Evolutionary conservation across 2,113 vertebrate genomes (phyloP).

Genomic region (Pelecanus crispus): DNA sequence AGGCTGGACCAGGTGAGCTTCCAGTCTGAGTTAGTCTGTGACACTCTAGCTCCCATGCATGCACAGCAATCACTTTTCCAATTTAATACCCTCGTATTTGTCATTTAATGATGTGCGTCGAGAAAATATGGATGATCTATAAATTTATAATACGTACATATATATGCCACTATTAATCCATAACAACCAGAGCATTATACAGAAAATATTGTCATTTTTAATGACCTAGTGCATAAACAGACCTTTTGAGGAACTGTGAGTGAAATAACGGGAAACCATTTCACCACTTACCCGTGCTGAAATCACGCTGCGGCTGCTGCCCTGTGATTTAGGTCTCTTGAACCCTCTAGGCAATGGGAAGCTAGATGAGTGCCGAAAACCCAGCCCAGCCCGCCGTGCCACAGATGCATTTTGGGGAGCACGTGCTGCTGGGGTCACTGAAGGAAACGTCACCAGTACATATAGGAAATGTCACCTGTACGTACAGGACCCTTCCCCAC

Average conservation of each 20-base stretch:
- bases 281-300: background rate
- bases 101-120: background rate
- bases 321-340: background rate
- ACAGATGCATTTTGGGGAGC: background rate
- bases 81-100: background rate
- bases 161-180: background rate
- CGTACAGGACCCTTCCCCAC: background rate
- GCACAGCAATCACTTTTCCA: background rate
- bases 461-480: background rate
- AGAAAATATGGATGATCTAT: background rate
- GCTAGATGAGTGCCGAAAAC: background rate
- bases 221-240: background rate
- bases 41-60: fast-evolving
- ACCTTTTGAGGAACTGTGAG: background rate
- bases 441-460: fast-evolving
- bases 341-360: background rate
- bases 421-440: background rate
- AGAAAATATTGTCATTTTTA: background rate
- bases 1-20: background rate
- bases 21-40: fast-evolving
- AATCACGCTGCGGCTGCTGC: background rate
- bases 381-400: background rate
- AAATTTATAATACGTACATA: background rate
- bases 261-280: background rate
- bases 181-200: background rate